These are phyloP conservation scores for Eleginops maclovinus DNA, from an alignment of 2,113 vertebrate genomes.

Conservation along the genomic window DNA sequence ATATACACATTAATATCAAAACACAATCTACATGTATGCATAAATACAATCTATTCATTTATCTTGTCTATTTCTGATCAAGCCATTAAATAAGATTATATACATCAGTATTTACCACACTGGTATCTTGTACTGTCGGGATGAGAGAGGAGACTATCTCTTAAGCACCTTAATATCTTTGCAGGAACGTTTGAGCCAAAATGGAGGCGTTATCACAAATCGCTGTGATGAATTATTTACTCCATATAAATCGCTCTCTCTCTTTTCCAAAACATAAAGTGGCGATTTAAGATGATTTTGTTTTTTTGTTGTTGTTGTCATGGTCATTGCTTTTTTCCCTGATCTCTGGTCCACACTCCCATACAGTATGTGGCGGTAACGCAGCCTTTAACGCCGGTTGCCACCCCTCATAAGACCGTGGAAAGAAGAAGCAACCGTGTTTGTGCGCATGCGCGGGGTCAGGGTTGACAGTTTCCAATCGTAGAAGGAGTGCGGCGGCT, in stretches of 20 bases:
- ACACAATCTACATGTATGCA: too few species aligned
- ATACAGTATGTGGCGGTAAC: too few species aligned
- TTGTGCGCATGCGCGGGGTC: conserved; percentile 76
- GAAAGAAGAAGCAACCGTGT: neutral
- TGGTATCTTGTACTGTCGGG: too few species aligned
- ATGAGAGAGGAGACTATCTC: neutral
- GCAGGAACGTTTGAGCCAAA: conserved; percentile 66
- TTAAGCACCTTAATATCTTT: conserved; percentile 24
- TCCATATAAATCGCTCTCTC: neutral
- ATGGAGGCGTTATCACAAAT: conserved; percentile 43
- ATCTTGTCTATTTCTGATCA: too few species aligned
- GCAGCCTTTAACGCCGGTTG: too few species aligned
- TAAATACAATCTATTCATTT: too few species aligned
- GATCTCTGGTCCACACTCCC: too few species aligned
- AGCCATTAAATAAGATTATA: too few species aligned
- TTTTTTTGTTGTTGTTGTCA: neutral
- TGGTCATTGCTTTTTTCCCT: neutral
- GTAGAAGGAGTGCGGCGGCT: conserved; percentile 77
- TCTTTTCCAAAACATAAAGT: neutral
- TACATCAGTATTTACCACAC: too few species aligned
- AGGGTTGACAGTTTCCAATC: conserved; percentile 77
- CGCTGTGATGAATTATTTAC: conserved; percentile 7
- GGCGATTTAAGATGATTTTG: neutral
- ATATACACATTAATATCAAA: too few species aligned
- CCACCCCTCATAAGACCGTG: neutral